Percentiles rank a stretch among this genome's conserved stretches.
Conservation (phyloP, 2,113 vertebrate species). For the Leptosomus discolor region DNA sequence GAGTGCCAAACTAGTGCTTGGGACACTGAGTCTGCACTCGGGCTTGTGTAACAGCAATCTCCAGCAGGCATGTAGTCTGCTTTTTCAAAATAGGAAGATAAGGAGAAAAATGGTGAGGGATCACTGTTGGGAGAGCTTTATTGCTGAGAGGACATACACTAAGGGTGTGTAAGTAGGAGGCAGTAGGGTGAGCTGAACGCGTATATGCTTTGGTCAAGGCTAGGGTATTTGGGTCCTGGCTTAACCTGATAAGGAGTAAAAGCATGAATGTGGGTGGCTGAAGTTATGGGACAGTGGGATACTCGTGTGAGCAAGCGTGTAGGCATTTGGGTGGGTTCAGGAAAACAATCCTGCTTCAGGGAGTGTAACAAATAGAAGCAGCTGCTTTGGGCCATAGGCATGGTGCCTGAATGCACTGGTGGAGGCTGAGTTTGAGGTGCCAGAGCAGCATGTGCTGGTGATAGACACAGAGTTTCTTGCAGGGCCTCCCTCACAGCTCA, state of each 20-base stretch:
- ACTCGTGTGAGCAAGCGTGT: not conserved
- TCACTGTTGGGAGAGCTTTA: not conserved
- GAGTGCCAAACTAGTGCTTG: not conserved
- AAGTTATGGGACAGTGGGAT: not conserved
- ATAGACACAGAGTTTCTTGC: not conserved
- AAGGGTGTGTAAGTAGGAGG: not conserved
- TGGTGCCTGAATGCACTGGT: not conserved
- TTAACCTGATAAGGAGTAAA: not conserved
- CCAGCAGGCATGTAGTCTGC: not conserved
- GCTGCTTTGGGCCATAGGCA: not conserved
- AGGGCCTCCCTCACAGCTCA: not conserved
- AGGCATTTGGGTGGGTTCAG: not conserved
- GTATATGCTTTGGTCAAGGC: not conserved
- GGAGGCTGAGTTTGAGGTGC: not conserved
- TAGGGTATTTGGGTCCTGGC: not conserved
- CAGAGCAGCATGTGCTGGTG: not conserved
- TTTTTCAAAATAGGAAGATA: not conserved
- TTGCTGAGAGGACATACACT: not conserved
- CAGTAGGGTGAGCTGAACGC: not conserved
- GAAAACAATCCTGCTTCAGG: not conserved
- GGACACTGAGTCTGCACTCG: not conserved
- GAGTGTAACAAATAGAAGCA: not conserved
- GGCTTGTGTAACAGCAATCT: not conserved
- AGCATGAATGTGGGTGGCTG: not conserved
- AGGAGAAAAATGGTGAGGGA: not conserved